Conservation (phyloP, 2,113 vertebrate species). For the Pseudonaja textilis region DNA sequence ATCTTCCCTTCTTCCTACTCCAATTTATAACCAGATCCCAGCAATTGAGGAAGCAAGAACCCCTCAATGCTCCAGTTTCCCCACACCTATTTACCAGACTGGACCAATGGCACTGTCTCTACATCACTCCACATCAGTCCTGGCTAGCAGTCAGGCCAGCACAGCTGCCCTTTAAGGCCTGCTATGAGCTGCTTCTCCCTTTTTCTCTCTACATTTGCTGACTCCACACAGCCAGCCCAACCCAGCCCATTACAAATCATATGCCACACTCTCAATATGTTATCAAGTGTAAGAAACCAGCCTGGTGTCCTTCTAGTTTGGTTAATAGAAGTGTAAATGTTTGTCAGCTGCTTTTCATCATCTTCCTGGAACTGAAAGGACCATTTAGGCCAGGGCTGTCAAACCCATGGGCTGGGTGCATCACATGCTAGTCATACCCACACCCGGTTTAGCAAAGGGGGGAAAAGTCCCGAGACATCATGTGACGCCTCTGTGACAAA, state of each 20-base stretch:
- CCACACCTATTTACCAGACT: not conserved
- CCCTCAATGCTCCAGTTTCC: not conserved
- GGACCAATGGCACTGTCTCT: not conserved
- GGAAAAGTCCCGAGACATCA: too few species aligned
- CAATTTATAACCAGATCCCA: not conserved
- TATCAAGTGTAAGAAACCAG: not conserved
- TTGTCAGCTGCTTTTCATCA: slow-evolving; percentile 37
- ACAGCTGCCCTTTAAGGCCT: not conserved
- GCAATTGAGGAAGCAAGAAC: not conserved
- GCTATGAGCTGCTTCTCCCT: not conserved
- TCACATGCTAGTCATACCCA: too few species aligned
- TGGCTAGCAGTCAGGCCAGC: not conserved
- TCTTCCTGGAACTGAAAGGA: not conserved
- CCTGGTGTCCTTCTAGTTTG: not conserved
- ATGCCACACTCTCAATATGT: not conserved
- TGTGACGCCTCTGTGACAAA: too few species aligned
- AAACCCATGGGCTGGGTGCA: not conserved
- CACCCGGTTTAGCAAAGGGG: too few species aligned
- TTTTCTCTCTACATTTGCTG: not conserved
- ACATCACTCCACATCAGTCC: not conserved
- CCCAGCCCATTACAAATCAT: not conserved
- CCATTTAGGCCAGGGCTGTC: not conserved
- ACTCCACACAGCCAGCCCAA: not conserved
- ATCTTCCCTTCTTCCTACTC: not conserved
- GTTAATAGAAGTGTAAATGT: not conserved